A percentile compares a stretch with the other conserved stretches of the same genome.
Evolutionary conservation across 2,888 invertebrate species (phyloP).

Genomic region (Rhimphoctona megacephalus): DNA sequence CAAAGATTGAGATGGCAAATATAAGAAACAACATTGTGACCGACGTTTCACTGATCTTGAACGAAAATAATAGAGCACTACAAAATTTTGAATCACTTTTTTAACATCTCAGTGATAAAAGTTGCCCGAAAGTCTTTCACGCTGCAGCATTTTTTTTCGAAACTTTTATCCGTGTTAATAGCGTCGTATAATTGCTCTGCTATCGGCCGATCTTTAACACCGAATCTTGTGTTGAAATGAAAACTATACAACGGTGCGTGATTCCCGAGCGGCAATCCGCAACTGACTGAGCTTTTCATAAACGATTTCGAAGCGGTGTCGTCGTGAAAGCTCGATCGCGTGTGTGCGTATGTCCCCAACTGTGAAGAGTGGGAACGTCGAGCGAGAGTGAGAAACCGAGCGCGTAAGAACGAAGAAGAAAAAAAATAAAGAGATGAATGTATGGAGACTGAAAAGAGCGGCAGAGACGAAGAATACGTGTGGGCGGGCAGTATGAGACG

Average conservation of each 20-base stretch:
- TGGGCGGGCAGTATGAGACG: constrained; percentile 77
- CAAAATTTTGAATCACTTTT: constrained; percentile 28
- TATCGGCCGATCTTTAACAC: not conserved
- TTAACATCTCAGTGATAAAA: constrained; percentile 40
- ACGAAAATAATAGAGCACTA: constrained; percentile 19
- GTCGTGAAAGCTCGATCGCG: constrained; percentile 64
- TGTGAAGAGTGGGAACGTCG: constrained; percentile 59
- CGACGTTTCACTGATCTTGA: constrained; percentile 41
- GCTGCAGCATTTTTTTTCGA: not conserved
- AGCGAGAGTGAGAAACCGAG: constrained; percentile 29
- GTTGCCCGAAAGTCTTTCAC: constrained; percentile 1
- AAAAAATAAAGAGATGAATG: constrained; percentile 36
- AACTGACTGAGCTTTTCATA: constrained; percentile 77
- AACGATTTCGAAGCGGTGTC: constrained; percentile 60
- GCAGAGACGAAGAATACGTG: constrained; percentile 66
- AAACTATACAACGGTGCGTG: constrained; percentile 55
- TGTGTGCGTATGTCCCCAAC: constrained; percentile 50
- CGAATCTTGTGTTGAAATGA: constrained; percentile 7
- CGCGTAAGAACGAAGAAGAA: constrained; percentile 21
- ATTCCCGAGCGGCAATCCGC: constrained; percentile 70
- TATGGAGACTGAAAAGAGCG: constrained; percentile 33
- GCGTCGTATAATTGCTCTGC: not conserved
- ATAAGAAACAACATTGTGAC: constrained; percentile 69
- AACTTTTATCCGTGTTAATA: not conserved
- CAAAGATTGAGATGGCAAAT: constrained; percentile 64